A percentile compares a stretch with the other conserved stretches of the same genome.
phyloP scores from a whole-genome alignment of 2,888 invertebrate species.

The Lasioglossum pauxillum region DNA sequence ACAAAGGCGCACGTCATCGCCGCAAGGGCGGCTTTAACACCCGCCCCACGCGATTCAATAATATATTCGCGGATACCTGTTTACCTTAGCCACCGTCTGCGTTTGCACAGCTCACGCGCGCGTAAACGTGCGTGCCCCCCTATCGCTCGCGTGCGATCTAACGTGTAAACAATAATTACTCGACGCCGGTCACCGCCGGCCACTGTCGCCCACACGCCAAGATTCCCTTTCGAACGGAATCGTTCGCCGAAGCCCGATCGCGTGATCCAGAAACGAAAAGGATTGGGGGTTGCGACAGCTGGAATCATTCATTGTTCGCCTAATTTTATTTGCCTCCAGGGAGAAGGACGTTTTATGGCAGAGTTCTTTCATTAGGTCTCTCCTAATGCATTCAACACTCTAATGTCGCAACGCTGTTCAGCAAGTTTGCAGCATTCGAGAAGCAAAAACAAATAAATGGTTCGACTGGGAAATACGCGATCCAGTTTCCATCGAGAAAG shows the following conservation, averaged over 20 bases:
- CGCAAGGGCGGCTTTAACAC: conserved; percentile 41
- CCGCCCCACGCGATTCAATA: conserved; percentile 55
- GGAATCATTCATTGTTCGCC: not conserved
- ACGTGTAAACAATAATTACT: conserved; percentile 68
- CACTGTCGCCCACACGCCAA: not conserved
- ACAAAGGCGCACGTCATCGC: conserved; percentile 49
- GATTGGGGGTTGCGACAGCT: not conserved
- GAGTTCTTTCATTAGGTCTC: not conserved
- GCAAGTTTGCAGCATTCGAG: too few species aligned
- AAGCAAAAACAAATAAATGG: too few species aligned
- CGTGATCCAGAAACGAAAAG: conserved; percentile 5
- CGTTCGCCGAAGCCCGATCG: conserved; percentile 10
- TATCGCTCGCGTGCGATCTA: conserved; percentile 59
- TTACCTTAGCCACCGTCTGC: conserved; percentile 55
- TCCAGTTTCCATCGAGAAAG: conserved; percentile 9
- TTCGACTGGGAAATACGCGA: not conserved
- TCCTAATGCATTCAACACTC: not conserved
- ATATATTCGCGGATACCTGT: conserved; percentile 61
- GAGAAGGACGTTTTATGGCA: not conserved
- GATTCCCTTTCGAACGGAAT: conserved; percentile 19
- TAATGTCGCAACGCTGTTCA: too few species aligned
- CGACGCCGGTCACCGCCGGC: not conserved
- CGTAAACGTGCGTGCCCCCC: conserved; percentile 53
- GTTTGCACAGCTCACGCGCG: conserved; percentile 56
- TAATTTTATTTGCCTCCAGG: not conserved